A percentile compares a stretch with the other conserved stretches of the same genome.
Evolutionary conservation across 2,888 invertebrate genomes (phyloP).

Genomic region (Penaeus monodon): DNA sequence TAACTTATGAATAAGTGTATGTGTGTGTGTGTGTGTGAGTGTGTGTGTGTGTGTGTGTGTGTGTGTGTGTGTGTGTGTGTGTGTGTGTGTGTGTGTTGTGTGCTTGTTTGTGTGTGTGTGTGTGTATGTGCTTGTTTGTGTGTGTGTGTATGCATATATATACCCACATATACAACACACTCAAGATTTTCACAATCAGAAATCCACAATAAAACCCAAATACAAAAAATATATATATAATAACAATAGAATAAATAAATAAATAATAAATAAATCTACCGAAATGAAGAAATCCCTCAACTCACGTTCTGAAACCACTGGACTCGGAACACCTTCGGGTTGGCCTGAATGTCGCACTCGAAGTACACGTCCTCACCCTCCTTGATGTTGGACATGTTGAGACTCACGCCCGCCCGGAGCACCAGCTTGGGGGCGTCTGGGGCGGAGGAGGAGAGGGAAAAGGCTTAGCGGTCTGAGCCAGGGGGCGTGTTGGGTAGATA

Average conservation of each 20-base stretch:
- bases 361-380: slow-evolving; percentile 57
- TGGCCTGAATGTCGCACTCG: slow-evolving; percentile 50
- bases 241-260: too few species aligned
- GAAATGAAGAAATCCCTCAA: background rate
- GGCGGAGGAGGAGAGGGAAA: background rate
- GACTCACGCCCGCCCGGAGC: slow-evolving; percentile 40
- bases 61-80: too few species aligned
- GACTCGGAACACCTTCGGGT: slow-evolving; percentile 35
- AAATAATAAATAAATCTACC: too few species aligned
- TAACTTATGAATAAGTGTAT: too few species aligned
- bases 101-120: too few species aligned
- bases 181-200: too few species aligned
- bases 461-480: too few species aligned
- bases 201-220: too few species aligned
- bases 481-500: background rate
- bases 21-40: too few species aligned
- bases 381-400: slow-evolving; percentile 52
- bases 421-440: slow-evolving; percentile 43
- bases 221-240: too few species aligned
- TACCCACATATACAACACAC: background rate
- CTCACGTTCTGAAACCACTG: slow-evolving; percentile 54
- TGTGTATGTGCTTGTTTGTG: background rate
- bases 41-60: too few species aligned
- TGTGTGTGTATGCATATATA: slow-evolving; percentile 7
- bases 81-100: too few species aligned